These are phyloP conservation scores for Megalopta genalis DNA, from an alignment of 1,140 invertebrate species.

Conservation along the genomic window DNA sequence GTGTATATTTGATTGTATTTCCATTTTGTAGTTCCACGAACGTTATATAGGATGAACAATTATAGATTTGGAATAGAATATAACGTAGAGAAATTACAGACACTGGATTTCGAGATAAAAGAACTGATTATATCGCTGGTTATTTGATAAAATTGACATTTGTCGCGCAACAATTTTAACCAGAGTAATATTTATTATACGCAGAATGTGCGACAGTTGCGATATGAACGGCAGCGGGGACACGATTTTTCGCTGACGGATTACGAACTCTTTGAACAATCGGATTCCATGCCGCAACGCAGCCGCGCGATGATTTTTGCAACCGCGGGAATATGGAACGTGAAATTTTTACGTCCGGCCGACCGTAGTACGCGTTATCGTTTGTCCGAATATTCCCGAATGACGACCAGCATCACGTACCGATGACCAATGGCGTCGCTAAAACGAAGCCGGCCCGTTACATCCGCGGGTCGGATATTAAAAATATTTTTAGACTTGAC, in stretches of 20 bases:
- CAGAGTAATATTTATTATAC: no score
- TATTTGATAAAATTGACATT: no score
- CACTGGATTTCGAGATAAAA: no score
- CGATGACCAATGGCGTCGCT: neutral
- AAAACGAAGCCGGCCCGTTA: neutral
- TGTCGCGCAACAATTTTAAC: no score
- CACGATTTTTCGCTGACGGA: neutral
- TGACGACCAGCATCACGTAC: neutral
- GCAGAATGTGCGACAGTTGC: no score
- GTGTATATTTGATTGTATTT: no score
- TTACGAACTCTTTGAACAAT: neutral
- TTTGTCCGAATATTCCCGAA: slow-evolving; percentile 8
- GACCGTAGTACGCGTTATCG: neutral
- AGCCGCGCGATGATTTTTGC: neutral
- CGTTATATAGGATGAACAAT: no score
- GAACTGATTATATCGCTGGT: no score
- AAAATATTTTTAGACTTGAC: neutral
- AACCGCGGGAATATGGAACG: neutral
- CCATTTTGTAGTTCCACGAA: no score
- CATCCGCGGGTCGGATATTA: neutral
- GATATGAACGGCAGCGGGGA: neutral
- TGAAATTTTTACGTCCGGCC: neutral
- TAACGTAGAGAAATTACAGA: no score
- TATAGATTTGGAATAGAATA: no score
- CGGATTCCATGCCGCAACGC: neutral